phyloP scores from a whole-genome alignment of 2,113 vertebrate species.

The Plecturocebus donacophilus region DNA sequence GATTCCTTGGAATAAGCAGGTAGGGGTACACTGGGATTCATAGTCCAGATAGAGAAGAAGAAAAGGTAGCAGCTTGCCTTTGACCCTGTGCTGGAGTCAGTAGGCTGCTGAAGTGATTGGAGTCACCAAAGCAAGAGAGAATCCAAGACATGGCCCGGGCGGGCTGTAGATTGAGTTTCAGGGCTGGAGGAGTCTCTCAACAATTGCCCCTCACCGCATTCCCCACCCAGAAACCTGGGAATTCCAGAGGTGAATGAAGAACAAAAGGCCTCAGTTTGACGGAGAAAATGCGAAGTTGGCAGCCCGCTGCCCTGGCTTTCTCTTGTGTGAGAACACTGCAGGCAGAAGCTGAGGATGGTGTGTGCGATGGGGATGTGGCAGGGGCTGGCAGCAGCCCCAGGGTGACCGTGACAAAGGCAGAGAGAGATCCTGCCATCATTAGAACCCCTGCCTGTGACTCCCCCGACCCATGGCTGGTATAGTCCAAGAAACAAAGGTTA shows the following conservation, averaged over 20 bases:
- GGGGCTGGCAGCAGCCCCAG: background rate
- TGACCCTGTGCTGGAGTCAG: background rate
- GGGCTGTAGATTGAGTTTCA: background rate
- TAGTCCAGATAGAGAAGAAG: background rate
- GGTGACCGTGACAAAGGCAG: background rate
- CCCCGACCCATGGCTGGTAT: background rate
- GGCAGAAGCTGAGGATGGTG: background rate
- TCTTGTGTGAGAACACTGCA: background rate
- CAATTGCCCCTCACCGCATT: fast-evolving
- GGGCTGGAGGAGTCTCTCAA: background rate
- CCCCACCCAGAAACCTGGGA: background rate
- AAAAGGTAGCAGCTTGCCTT: background rate
- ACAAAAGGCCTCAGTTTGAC: background rate
- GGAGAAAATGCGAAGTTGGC: background rate
- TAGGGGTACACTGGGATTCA: background rate
- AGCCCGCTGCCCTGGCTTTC: background rate
- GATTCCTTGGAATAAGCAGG: background rate
- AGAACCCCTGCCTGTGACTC: background rate
- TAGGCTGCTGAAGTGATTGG: background rate
- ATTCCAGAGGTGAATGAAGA: background rate
- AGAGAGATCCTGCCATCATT: background rate
- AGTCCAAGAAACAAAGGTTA: background rate
- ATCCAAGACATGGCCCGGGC: background rate
- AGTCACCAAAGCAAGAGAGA: background rate
- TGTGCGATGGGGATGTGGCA: background rate